Base-by-base conservation (phyloP, 1,140 invertebrate genomes). In the Ephestia elutella region DNA sequence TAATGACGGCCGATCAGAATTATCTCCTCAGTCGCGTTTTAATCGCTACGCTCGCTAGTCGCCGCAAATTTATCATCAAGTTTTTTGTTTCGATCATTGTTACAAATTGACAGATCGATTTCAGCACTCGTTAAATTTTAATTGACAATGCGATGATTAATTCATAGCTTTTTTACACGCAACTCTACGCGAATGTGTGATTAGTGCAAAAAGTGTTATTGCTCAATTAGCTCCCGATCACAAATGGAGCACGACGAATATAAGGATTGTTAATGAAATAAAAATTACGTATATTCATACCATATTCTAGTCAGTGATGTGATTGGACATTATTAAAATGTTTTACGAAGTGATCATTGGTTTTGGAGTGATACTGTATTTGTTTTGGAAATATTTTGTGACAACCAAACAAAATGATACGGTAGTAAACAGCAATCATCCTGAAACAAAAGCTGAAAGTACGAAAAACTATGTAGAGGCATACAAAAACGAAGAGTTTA, bases 221-320 rank as follows among this genome's bases (percentile, higher is more conserved):
- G 49, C 56, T 66, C 62, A 61, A 70, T 71, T 63, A 50, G 57
- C 25, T 49, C 44, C 61, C 70, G 59, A 59, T 71, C 70, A 63
- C 67, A 72, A 77, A 78, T 76, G 70, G 63, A 78, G 65, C 72
- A 70, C 25, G 62, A 69, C 64, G 57, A 59, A 57, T 71, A 58
- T 61, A 71, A 70, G 70, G 64, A 75, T 63, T 61, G 53, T 63
- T 66, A 70, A 60, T 70, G 64, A 51, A 61, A 63, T 65, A 35
- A 50, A 60, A 61, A 59, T 50, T 48, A 49, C 38, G 65, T 62
- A 57, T 62, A 61, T 17, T 10, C 1, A 70, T 62, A 70, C 70
- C 44, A 68, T 67, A 76, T 76, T 80, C 68, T 79, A 82, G 68
- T 81, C 74, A 78, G 78, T 84, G 71, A 72, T 82, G 81, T 80